Percentiles rank a stretch among this genome's conserved stretches.
Conservation (phyloP, 2,888 invertebrate genomes). For the Drosophila seclusa region DNA sequence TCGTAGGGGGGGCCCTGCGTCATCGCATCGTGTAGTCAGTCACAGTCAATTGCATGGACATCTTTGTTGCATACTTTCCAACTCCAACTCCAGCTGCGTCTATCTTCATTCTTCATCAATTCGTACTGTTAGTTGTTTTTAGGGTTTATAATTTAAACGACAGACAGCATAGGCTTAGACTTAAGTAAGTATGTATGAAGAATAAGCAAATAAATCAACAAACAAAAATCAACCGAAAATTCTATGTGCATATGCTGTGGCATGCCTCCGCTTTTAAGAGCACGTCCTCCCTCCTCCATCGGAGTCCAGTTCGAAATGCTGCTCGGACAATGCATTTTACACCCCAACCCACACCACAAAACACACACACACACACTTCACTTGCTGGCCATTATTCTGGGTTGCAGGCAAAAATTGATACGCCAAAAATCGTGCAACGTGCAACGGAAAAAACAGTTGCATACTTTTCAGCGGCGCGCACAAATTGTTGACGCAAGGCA, state of each 20-base stretch:
- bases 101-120: slow-evolving; percentile 36
- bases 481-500: slow-evolving; percentile 82
- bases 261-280: slow-evolving; percentile 61
- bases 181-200: slow-evolving; percentile 57
- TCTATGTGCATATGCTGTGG: slow-evolving; percentile 52
- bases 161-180: slow-evolving; percentile 61
- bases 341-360: background rate
- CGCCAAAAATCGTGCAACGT: slow-evolving; percentile 55
- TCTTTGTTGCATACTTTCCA: slow-evolving; percentile 56
- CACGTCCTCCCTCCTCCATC: slow-evolving; percentile 1
- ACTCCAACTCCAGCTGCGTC: slow-evolving; percentile 23
- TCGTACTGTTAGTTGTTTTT: slow-evolving; percentile 62
- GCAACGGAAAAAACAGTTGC: slow-evolving; percentile 56
- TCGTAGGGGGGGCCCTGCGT: slow-evolving; percentile 17
- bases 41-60: slow-evolving; percentile 56
- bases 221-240: slow-evolving; percentile 50
- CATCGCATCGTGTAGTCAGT: slow-evolving; percentile 53
- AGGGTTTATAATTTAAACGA: slow-evolving; percentile 68
- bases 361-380: slow-evolving; percentile 1
- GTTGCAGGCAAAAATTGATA: slow-evolving; percentile 70
- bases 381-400: slow-evolving; percentile 13
- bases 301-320: slow-evolving; percentile 43
- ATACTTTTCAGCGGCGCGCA: slow-evolving; percentile 61
- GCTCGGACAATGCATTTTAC: slow-evolving; percentile 70
- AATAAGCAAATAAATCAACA: slow-evolving; percentile 72